A percentile compares a stretch with the other conserved stretches of the same genome.
These are phyloP conservation scores for Sebastes diploproa DNA, from an alignment of 2,797 vertebrate species.

Conservation along the genomic window DNA sequence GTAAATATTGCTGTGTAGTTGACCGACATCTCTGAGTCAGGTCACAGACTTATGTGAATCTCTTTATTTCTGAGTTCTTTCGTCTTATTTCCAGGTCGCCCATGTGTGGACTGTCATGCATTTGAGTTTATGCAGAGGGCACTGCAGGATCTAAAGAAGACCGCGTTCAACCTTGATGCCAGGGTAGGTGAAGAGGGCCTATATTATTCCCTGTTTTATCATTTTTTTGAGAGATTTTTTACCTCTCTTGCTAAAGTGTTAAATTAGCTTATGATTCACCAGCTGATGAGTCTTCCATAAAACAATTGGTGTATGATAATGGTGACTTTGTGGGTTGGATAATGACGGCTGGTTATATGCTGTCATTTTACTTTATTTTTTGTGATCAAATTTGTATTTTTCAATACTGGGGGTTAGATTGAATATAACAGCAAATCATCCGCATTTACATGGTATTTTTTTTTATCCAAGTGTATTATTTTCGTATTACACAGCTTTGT, in stretches of 20 bases:
- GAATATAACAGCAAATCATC: no score
- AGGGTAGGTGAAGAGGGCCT: constrained; percentile 78
- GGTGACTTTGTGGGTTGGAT: background rate
- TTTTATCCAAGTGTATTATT: no score
- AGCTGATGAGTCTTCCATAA: background rate
- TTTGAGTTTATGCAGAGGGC: constrained; percentile 99
- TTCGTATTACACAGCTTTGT: no score
- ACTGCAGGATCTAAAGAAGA: constrained; percentile 93
- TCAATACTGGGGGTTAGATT: no score
- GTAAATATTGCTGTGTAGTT: background rate
- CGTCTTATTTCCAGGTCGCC: constrained; percentile 83
- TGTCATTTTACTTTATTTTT: background rate
- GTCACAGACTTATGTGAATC: background rate
- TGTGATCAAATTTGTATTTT: no score
- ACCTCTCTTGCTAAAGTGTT: background rate
- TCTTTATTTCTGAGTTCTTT: background rate
- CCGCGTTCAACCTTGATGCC: constrained; percentile 89
- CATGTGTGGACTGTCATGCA: constrained; percentile 95
- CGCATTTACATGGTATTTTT: no score
- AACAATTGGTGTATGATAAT: background rate
- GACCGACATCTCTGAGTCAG: background rate
- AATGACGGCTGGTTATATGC: background rate
- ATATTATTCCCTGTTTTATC: background rate
- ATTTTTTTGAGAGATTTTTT: background rate
- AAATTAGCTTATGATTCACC: background rate